phyloP scores from a whole-genome alignment of 2,113 vertebrate species.

The Maccullochella peelii region DNA sequence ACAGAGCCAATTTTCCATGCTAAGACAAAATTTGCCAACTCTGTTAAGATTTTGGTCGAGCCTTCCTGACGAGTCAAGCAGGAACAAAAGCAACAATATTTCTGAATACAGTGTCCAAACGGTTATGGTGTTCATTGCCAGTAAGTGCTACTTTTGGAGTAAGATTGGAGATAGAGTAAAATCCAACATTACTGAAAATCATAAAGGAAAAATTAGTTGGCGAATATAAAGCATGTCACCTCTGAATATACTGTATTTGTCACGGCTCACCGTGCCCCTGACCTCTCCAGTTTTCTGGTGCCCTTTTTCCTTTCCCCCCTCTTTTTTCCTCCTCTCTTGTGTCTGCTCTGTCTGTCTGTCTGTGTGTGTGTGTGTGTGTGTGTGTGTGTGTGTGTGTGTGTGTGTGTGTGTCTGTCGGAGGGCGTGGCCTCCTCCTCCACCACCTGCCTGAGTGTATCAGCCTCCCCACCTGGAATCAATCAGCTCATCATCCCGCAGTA shows the following conservation, averaged over 20 bases:
- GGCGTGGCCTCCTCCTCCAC: no score
- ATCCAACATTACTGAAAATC: background rate
- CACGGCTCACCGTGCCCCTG: no score
- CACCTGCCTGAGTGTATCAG: no score
- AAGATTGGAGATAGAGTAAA: background rate
- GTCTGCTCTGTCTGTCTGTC: no score
- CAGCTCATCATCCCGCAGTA: no score
- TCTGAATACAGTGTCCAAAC: background rate
- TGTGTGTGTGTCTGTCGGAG: no score
- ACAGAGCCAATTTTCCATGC: slow-evolving; percentile 1
- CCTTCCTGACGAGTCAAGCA: background rate
- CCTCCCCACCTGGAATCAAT: no score
- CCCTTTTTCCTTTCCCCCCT: no score
- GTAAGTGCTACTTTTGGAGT: background rate
- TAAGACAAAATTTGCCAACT: slow-evolving; percentile 2
- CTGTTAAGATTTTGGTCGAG: slow-evolving; percentile 9
- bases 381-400: no score
- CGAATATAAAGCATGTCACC: background rate
- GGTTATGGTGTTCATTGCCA: background rate
- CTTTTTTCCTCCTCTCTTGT: no score
- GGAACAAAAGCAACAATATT: background rate
- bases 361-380: no score
- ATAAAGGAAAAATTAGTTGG: background rate
- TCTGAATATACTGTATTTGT: background rate
- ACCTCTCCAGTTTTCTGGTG: no score